Conservation (phyloP, 2,797 vertebrate species). For the Heteromormyrus szaboi region DNA sequence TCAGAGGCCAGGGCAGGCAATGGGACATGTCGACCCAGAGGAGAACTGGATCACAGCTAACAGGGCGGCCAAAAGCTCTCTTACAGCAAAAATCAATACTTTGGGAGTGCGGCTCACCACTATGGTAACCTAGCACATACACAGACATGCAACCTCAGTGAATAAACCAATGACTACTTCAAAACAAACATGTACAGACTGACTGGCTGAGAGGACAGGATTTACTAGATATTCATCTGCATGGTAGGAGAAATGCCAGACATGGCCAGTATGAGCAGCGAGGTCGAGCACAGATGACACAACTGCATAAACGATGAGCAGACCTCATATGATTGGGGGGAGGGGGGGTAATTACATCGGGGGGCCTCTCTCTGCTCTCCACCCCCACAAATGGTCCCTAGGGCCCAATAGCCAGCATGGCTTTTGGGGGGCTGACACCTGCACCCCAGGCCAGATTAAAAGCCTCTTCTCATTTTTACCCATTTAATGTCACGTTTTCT, state of each 20-base stretch:
- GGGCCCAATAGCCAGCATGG: constrained; percentile 54
- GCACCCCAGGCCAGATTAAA: constrained; percentile 64
- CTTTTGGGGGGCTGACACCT: constrained; percentile 53
- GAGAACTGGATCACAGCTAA: not conserved
- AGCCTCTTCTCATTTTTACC: constrained; percentile 64
- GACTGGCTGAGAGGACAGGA: not conserved
- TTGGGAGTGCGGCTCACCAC: not conserved
- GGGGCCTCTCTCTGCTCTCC: constrained; percentile 15
- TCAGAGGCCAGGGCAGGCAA: not conserved
- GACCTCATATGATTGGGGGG: constrained; percentile 4
- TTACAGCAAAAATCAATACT: not conserved
- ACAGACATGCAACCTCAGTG: not conserved
- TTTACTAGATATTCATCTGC: not conserved
- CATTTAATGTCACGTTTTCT: constrained; percentile 61
- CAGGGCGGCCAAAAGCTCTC: not conserved
- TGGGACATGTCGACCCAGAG: not conserved
- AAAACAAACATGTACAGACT: not conserved
- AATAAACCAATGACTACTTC: not conserved
- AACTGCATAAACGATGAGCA: constrained; percentile 5
- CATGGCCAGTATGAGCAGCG: not conserved
- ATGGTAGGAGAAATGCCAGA: not conserved
- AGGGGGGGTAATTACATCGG: constrained; percentile 28
- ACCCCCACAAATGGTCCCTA: constrained; percentile 47
- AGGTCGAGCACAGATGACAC: not conserved
- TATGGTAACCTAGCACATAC: not conserved